Evolutionary conservation across 2,888 invertebrate species (phyloP).

Genomic region (Drosophila buzzatii): DNA sequence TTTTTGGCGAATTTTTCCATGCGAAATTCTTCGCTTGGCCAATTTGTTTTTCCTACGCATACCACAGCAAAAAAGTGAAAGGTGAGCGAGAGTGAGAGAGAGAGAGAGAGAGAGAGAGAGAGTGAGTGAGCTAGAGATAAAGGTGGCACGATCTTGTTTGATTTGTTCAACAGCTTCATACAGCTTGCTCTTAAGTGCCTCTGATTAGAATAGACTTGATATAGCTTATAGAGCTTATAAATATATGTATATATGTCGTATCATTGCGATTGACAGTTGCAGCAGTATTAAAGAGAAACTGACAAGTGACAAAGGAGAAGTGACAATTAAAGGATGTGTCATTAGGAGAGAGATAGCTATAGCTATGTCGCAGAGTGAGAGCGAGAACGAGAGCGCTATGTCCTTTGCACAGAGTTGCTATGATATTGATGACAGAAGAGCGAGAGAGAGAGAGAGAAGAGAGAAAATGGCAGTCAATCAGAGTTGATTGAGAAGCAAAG

Average conservation of each 20-base stretch:
- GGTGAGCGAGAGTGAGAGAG: background rate
- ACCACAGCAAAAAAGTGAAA: slow-evolving; percentile 14
- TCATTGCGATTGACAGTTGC: too few relatives aligned
- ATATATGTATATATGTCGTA: background rate
- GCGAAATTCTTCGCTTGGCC: slow-evolving; percentile 15
- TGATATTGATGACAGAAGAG: too few relatives aligned
- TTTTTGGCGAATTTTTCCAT: slow-evolving; percentile 66
- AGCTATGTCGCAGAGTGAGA: too few relatives aligned
- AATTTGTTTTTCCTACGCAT: slow-evolving; percentile 28
- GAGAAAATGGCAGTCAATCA: too few relatives aligned
- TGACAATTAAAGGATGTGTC: too few relatives aligned
- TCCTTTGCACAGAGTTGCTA: too few relatives aligned
- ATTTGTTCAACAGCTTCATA: background rate
- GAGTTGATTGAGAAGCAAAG: too few relatives aligned
- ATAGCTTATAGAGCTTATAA: background rate
- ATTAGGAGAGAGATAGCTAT: too few relatives aligned
- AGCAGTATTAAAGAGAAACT: too few relatives aligned
- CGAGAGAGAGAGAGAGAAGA: too few relatives aligned
- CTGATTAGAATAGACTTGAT: background rate
- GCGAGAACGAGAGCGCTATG: too few relatives aligned
- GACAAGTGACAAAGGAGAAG: too few relatives aligned
- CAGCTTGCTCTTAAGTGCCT: background rate
- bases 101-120: background rate
- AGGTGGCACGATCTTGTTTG: background rate
- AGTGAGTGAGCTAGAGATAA: background rate